These are phyloP conservation scores for Leucozona laternaria DNA, from an alignment of 2,888 invertebrate genomes.

Conservation along the genomic window DNA sequence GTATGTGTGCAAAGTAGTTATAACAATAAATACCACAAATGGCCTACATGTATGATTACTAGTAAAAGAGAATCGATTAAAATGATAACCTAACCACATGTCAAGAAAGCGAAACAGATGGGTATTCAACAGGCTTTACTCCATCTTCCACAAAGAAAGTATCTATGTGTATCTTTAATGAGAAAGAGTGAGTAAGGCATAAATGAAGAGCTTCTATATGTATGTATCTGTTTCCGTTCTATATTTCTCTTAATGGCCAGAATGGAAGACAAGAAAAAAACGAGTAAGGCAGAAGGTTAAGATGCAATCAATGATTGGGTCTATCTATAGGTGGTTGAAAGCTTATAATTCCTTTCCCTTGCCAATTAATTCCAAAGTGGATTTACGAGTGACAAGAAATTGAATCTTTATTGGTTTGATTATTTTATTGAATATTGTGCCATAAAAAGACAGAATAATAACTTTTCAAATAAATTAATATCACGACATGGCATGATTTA, in stretches of 20 bases:
- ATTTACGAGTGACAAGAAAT: constrained; percentile 30
- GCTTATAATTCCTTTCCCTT: constrained; percentile 41
- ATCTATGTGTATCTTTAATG: neutral
- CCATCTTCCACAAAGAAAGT: neutral
- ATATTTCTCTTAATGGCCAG: neutral
- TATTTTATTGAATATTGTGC: neutral
- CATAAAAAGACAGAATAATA: neutral
- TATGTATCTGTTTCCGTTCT: neutral
- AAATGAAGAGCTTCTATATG: neutral
- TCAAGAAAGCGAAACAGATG: constrained; percentile 32
- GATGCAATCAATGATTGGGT: constrained; percentile 51
- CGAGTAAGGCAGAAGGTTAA: constrained; percentile 27
- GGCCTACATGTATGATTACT: constrained; percentile 30
- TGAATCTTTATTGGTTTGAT: constrained; percentile 30
- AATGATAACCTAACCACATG: constrained; percentile 58
- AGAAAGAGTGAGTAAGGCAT: no score
- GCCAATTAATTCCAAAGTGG: constrained; percentile 14
- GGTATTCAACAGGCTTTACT: constrained; percentile 52
- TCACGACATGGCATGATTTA: neutral
- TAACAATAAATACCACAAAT: constrained; percentile 26
- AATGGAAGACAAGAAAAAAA: neutral
- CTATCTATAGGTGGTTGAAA: constrained; percentile 7
- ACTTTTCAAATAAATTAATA: neutral
- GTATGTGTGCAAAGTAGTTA: neutral
- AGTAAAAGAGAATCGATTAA: constrained; percentile 60